Conservation (phyloP, 2,888 invertebrate species). For the Tinea semifulvella region DNA sequence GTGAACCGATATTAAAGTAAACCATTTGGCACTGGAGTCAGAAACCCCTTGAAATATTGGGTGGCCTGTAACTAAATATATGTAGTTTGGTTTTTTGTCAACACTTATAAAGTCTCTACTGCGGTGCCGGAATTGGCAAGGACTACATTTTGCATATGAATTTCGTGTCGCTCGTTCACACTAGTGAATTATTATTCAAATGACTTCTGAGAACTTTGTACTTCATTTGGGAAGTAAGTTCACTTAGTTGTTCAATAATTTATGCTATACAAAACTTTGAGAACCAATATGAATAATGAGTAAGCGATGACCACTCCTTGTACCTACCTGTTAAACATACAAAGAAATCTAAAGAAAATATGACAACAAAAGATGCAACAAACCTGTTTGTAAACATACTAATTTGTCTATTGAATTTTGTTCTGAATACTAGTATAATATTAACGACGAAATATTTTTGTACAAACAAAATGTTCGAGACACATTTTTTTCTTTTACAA, state of each 20-base stretch:
- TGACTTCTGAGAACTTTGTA: too few species aligned
- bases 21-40: constrained; percentile 50
- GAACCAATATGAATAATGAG: neutral
- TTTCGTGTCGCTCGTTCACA: neutral
- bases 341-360: neutral
- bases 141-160: constrained; percentile 32
- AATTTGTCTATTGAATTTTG: neutral
- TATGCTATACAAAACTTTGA: neutral
- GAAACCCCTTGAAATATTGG: constrained; percentile 31
- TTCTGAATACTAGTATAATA: neutral
- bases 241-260: neutral
- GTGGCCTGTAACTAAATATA: constrained; percentile 34
- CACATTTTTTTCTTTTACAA: constrained; percentile 26
- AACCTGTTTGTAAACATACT: constrained; percentile 3
- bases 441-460: constrained; percentile 10
- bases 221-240: too few species aligned
- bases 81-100: constrained; percentile 35
- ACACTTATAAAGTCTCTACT: constrained; percentile 29
- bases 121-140: constrained; percentile 31
- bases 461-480: constrained; percentile 9
- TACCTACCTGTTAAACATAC: neutral
- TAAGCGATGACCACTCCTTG: neutral
- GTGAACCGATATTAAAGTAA: constrained; percentile 45
- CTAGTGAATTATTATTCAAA: neutral
- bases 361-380: constrained; percentile 6